These are phyloP conservation scores for Cyclargus thomasi DNA, from an alignment of 1,140 invertebrate genomes.

Conservation along the genomic window DNA sequence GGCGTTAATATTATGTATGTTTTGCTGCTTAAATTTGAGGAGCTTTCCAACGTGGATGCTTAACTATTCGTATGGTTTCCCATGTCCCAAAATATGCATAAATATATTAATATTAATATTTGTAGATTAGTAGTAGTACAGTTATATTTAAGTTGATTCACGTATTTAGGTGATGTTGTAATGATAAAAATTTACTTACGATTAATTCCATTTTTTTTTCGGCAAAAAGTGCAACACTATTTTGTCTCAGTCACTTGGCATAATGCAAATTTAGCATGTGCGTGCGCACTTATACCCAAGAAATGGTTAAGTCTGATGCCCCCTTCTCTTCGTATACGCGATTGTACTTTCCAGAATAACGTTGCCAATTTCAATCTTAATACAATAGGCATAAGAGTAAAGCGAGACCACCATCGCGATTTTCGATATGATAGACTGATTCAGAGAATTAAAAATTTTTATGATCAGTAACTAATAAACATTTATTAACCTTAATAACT, in stretches of 20 bases:
- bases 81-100: no score
- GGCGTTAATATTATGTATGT: no score
- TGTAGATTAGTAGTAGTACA: no score
- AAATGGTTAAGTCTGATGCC: conserved; percentile 24
- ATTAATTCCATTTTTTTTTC: conserved; percentile 32
- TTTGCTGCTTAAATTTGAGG: no score
- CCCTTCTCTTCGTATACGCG: conserved; percentile 24
- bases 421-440: neutral
- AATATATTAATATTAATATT: no score
- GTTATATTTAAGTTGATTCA: no score
- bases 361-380: neutral
- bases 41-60: no score
- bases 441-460: no score
- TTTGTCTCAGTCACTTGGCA: conserved; percentile 22
- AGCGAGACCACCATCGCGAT: neutral
- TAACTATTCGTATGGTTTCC: no score
- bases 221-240: conserved; percentile 24
- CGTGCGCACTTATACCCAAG: conserved; percentile 38
- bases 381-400: neutral
- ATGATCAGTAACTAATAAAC: no score
- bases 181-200: conserved; percentile 26
- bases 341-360: neutral
- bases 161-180: neutral
- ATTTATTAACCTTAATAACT: no score
- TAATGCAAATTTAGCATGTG: conserved; percentile 34